Evolutionary conservation across 2,888 invertebrate species (phyloP).

Genomic region (Clanis bilineata): DNA sequence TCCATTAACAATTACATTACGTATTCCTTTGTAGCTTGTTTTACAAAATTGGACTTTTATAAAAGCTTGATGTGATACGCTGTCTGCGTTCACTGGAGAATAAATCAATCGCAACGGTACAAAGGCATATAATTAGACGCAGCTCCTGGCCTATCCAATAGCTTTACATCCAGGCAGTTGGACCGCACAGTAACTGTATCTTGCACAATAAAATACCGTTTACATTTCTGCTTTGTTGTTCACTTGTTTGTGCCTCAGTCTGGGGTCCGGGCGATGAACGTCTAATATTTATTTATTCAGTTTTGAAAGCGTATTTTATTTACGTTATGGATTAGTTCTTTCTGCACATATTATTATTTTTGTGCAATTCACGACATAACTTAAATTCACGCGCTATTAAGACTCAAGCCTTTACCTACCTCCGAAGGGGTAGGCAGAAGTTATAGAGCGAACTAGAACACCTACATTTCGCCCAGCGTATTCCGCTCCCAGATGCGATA

Average conservation of each 20-base stretch:
- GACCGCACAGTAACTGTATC: slow-evolving; percentile 41
- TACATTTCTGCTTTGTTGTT: slow-evolving; percentile 62
- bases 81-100: background rate
- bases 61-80: background rate
- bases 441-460: no score
- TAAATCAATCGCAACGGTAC: background rate
- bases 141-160: slow-evolving; percentile 23
- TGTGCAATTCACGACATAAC: background rate
- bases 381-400: no score
- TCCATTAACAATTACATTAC: background rate
- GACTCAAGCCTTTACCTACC: no score
- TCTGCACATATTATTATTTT: slow-evolving; percentile 35
- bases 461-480: no score
- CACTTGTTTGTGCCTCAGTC: slow-evolving; percentile 47
- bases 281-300: slow-evolving; percentile 41
- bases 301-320: slow-evolving; percentile 37
- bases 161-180: slow-evolving; percentile 26
- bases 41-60: background rate
- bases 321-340: slow-evolving; percentile 30
- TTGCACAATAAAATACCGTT: slow-evolving; percentile 61
- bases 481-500: no score
- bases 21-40: no score
- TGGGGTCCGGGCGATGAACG: slow-evolving; percentile 32
- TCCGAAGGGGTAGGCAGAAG: no score
- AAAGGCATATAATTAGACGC: background rate